phyloP scores from a whole-genome alignment of 2,113 vertebrate species.

The Dasypus novemcinctus region DNA sequence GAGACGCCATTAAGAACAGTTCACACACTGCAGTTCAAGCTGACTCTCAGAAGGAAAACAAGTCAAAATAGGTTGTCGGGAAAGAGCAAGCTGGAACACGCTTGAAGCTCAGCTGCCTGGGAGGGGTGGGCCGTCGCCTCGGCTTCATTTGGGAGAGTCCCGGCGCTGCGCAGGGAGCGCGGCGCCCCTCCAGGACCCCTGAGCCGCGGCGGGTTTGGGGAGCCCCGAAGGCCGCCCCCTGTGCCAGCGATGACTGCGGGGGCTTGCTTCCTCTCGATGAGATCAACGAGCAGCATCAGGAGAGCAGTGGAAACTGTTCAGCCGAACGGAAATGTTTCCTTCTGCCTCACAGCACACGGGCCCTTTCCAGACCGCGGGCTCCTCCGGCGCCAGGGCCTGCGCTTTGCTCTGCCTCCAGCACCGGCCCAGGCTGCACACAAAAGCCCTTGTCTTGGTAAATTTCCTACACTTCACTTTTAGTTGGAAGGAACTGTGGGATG shows the following conservation, averaged over 20 bases:
- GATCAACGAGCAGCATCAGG: too few species aligned
- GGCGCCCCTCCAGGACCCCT: fast-evolving
- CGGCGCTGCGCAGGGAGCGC: background rate
- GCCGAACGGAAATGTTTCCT: background rate
- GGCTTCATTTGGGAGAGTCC: background rate
- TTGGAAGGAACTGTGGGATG: background rate
- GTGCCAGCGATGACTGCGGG: too few species aligned
- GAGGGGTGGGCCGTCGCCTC: background rate
- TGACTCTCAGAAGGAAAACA: background rate
- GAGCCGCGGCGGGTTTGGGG: background rate
- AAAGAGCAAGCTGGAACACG: background rate
- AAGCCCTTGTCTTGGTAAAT: background rate
- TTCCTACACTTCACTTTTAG: background rate
- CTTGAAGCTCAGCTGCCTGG: background rate
- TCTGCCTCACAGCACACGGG: background rate
- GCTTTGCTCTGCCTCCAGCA: too few species aligned
- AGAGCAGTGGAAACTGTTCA: fast-evolving
- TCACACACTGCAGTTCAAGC: background rate
- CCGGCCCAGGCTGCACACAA: background rate
- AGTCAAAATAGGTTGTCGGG: background rate
- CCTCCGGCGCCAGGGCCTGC: fast-evolving
- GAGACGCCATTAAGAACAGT: background rate
- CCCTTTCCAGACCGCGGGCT: too few species aligned
- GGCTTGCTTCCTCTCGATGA: background rate
- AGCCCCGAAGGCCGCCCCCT: fast-evolving